Evolutionary conservation across 2,113 vertebrate genomes (phyloP).

Genomic region (Carollia perspicillata): DNA sequence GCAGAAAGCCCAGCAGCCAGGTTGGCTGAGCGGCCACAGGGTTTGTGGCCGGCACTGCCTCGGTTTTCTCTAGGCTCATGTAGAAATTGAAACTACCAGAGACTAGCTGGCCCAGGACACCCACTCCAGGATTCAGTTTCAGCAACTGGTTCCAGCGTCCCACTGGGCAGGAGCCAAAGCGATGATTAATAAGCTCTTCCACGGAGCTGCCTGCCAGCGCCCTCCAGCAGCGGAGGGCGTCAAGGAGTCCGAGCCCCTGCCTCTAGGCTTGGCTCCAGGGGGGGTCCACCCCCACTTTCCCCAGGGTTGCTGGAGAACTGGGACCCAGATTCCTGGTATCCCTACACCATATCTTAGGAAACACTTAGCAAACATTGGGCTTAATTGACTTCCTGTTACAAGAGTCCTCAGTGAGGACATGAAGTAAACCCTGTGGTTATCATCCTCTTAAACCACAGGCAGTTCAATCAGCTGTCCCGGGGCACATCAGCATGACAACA

Average conservation of each 20-base stretch:
- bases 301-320: not conserved
- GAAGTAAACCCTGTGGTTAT: not conserved
- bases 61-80: not conserved
- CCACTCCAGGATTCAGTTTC: not conserved
- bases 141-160: not conserved
- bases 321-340: not conserved
- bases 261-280: not conserved
- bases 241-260: not conserved
- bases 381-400: not conserved
- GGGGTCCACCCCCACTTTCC: not conserved
- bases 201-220: not conserved
- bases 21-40: not conserved
- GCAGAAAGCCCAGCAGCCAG: not conserved
- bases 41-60: not conserved
- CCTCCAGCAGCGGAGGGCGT: not conserved
- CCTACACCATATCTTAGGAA: not conserved
- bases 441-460: not conserved
- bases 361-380: not conserved
- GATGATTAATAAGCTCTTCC: slow-evolving; percentile 49
- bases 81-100: slow-evolving; percentile 1
- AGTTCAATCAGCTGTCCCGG: not conserved
- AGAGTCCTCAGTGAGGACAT: not conserved
- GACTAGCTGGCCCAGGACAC: not conserved
- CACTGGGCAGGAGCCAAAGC: slow-evolving; percentile 17
- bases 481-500: not conserved